phyloP scores from a whole-genome alignment of 2,888 invertebrate species.

The Micropterix aruncella region DNA sequence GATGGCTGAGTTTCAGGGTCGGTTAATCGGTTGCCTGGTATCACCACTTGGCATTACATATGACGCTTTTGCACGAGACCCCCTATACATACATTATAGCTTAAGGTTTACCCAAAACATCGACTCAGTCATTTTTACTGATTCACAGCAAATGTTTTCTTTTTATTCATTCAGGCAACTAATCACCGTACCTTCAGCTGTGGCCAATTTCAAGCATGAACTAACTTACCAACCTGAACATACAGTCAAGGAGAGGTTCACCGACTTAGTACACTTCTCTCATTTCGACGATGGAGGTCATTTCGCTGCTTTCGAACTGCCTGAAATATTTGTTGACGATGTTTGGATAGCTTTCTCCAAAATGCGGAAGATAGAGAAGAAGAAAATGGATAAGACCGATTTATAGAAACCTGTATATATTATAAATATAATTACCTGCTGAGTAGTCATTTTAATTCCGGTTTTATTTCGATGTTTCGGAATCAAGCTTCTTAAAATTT shows the following conservation, averaged over 20 bases:
- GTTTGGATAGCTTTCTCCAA: slow-evolving; percentile 41
- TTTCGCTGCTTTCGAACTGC: slow-evolving; percentile 73
- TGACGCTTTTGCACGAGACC: too few species aligned
- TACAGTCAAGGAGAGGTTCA: slow-evolving; percentile 42
- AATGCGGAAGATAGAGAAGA: background rate
- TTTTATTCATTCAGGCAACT: slow-evolving; percentile 39
- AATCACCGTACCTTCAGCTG: slow-evolving; percentile 54
- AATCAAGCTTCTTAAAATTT: too few species aligned
- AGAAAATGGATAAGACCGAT: too few species aligned
- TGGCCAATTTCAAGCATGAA: slow-evolving; percentile 62
- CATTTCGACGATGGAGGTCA: slow-evolving; percentile 64
- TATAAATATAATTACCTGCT: too few species aligned
- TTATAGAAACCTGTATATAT: too few species aligned
- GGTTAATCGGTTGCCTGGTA: too few species aligned
- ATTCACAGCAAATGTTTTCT: background rate
- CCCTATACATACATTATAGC: too few species aligned
- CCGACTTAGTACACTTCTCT: slow-evolving; percentile 53
- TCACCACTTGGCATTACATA: too few species aligned
- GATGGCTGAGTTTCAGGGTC: too few species aligned
- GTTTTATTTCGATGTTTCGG: too few species aligned
- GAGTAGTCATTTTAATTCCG: too few species aligned
- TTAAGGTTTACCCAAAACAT: too few species aligned
- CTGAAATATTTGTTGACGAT: slow-evolving; percentile 55
- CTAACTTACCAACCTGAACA: slow-evolving; percentile 42
- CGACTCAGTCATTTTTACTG: slow-evolving; percentile 2